phyloP scores from a whole-genome alignment of 2,888 invertebrate genomes.

The Nephrotoma guestfalica region DNA sequence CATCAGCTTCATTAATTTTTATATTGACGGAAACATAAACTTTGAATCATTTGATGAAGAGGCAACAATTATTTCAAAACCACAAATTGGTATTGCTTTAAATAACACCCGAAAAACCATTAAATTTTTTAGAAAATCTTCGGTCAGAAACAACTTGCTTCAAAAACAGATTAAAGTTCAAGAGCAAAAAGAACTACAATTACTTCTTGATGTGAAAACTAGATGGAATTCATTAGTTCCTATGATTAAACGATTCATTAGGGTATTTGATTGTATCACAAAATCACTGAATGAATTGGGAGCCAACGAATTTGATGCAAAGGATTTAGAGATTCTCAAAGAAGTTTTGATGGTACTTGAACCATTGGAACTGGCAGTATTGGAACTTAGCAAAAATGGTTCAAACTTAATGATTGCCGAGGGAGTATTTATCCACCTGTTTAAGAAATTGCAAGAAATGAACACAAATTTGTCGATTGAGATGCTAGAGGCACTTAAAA shows the following conservation, averaged over 20 bases:
- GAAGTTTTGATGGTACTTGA: background rate
- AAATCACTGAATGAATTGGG: background rate
- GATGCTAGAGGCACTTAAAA: conserved; percentile 5
- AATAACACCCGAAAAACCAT: conserved; percentile 7
- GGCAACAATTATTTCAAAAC: too few relatives aligned
- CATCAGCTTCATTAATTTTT: background rate
- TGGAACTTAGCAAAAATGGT: conserved; percentile 4
- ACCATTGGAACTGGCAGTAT: conserved; percentile 6
- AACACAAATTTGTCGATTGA: conserved; percentile 9
- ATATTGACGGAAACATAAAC: background rate
- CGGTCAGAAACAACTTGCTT: conserved; percentile 8
- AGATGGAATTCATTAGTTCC: too few relatives aligned
- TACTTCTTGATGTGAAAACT: conserved; percentile 12
- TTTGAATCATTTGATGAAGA: background rate
- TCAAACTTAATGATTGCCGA: conserved; percentile 11
- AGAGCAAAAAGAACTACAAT: conserved; percentile 7
- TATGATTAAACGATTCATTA: too few relatives aligned
- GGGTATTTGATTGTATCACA: background rate
- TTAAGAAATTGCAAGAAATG: conserved; percentile 11
- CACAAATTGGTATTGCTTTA: background rate
- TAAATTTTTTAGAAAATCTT: conserved; percentile 9
- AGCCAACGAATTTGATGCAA: background rate
- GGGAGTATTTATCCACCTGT: conserved; percentile 11
- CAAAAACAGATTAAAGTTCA: conserved; percentile 8
- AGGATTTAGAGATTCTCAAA: too few relatives aligned